Evolutionary conservation across 2,888 invertebrate species (phyloP).

Genomic region (Leptura quadrifasciata): DNA sequence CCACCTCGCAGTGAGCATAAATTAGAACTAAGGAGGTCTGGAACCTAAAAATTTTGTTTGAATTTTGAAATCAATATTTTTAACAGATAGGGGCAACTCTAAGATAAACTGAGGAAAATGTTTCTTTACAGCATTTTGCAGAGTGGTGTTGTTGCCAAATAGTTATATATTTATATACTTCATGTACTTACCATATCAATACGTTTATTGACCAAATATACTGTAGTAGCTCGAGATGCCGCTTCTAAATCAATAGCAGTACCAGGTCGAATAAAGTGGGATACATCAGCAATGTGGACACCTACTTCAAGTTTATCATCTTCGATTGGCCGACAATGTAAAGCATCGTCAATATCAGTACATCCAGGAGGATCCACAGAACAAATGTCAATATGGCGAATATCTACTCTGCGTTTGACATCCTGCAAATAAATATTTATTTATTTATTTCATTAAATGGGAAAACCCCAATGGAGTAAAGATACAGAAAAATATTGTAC

Average conservation of each 20-base stretch:
- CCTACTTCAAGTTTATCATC: constrained; percentile 90
- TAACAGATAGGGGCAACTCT: no score
- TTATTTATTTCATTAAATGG: no score
- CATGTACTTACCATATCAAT: constrained; percentile 87
- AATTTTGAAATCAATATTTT: no score
- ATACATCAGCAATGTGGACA: constrained; percentile 99
- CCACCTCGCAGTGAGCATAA: constrained; percentile 94
- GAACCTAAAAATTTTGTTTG: constrained; percentile 66
- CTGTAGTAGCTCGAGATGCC: constrained; percentile 94
- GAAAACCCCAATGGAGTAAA: no score
- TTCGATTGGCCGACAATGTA: constrained; percentile 88
- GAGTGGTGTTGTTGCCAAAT: no score
- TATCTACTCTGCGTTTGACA: constrained; percentile 85
- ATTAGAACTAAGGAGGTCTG: constrained; percentile 94
- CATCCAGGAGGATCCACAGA: constrained; percentile 99
- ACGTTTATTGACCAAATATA: constrained; percentile 94
- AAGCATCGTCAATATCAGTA: constrained; percentile 98
- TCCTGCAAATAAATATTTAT: constrained; percentile 77
- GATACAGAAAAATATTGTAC: no score
- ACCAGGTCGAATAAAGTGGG: constrained; percentile 95
- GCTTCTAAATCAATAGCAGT: constrained; percentile 96
- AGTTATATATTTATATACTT: constrained; percentile 6
- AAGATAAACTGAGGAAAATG: no score
- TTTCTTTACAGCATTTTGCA: no score
- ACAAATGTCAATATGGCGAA: constrained; percentile 90